These are phyloP conservation scores for Athripsodes cinereus DNA, from an alignment of 2,888 invertebrate species.

Conservation along the genomic window DNA sequence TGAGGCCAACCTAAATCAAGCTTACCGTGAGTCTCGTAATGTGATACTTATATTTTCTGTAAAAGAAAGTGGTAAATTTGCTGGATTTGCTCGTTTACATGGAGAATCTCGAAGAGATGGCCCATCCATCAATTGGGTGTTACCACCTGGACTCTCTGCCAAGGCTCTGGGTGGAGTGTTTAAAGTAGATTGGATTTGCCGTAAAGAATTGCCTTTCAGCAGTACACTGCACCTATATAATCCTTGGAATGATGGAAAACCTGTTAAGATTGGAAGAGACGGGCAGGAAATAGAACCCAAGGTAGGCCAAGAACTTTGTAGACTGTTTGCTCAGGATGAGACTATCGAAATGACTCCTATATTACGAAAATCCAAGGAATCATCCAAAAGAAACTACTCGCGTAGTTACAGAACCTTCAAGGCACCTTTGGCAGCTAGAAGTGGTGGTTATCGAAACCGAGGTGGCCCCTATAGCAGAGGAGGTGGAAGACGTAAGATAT, in stretches of 20 bases:
- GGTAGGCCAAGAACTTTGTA: constrained; percentile 89
- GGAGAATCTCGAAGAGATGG: constrained; percentile 87
- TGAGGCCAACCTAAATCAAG: constrained; percentile 92
- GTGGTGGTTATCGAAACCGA: constrained; percentile 48
- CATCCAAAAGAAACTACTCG: constrained; percentile 58
- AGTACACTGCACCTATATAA: constrained; percentile 91
- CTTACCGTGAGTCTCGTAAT: constrained; percentile 87
- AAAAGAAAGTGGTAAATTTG: constrained; percentile 94
- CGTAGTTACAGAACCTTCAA: constrained; percentile 45
- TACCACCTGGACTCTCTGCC: constrained; percentile 89
- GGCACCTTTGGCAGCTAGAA: constrained; percentile 45
- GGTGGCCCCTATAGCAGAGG: constrained; percentile 39
- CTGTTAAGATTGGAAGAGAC: constrained; percentile 98
- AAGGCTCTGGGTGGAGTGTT: constrained; percentile 94
- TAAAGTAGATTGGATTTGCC: constrained; percentile 94
- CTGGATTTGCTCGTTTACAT: constrained; percentile 87
- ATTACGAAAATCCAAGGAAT: constrained; percentile 77
- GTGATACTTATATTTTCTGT: constrained; percentile 95
- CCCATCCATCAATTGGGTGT: constrained; percentile 85
- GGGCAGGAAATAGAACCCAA: constrained; percentile 97
- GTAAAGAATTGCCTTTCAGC: constrained; percentile 88
- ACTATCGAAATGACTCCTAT: constrained; percentile 86
- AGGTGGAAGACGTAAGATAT: constrained; percentile 54
- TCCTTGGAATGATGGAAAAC: constrained; percentile 97
- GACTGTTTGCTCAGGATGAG: constrained; percentile 90